A percentile compares a stretch with the other conserved stretches of the same genome.
phyloP scores from a whole-genome alignment of 2,797 vertebrate genomes.

The Tapirus indicus region DNA sequence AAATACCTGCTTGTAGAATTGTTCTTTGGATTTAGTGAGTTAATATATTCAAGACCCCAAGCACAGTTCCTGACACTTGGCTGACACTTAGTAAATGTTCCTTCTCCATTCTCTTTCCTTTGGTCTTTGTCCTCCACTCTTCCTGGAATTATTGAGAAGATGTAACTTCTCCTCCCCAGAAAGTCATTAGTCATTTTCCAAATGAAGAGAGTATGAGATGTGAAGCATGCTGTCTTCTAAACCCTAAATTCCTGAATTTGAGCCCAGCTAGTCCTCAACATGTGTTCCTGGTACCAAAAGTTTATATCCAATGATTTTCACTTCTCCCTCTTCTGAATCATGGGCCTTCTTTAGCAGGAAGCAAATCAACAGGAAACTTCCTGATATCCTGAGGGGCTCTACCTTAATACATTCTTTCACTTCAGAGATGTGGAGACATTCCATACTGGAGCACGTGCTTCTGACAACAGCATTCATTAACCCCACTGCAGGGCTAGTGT shows the following conservation, averaged over 20 bases:
- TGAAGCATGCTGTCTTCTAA: background rate
- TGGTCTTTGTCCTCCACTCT: background rate
- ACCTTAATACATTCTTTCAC: background rate
- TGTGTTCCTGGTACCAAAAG: background rate
- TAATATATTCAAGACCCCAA: background rate
- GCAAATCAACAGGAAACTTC: background rate
- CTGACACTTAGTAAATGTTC: background rate
- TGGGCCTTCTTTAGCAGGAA: background rate
- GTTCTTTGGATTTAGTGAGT: background rate
- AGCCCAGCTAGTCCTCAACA: background rate
- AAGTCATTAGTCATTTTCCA: constrained; percentile 15
- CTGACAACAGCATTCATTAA: constrained; percentile 25
- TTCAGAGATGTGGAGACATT: background rate
- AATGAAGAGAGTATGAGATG: background rate
- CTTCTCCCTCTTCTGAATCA: constrained; percentile 8
- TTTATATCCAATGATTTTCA: background rate
- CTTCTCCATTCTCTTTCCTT: background rate
- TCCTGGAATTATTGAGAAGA: background rate
- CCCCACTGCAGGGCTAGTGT: background rate
- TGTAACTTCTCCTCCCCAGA: background rate
- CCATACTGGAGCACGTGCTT: background rate
- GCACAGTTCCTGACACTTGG: background rate
- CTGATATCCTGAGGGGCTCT: background rate
- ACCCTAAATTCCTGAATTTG: background rate
- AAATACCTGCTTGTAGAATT: background rate